Evolutionary conservation across 2,888 invertebrate species (phyloP).

Genomic region (Maniola hyperantus): DNA sequence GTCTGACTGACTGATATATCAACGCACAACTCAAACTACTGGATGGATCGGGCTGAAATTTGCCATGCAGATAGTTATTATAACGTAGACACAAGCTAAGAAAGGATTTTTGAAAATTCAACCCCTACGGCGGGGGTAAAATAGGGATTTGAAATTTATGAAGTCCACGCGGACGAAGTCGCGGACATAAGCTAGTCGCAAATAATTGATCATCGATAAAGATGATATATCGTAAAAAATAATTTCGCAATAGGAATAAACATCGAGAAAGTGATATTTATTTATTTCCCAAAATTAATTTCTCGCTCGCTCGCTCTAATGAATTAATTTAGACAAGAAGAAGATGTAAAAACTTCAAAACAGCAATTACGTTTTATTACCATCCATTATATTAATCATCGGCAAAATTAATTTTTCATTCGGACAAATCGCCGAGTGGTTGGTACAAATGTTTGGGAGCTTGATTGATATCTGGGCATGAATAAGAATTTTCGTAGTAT

Average conservation of each 20-base stretch:
- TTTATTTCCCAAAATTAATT: conserved; percentile 36
- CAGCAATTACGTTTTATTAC: conserved; percentile 80
- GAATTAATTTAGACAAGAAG: conserved; percentile 80
- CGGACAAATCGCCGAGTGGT: conserved; percentile 77
- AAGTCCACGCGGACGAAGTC: too few species aligned
- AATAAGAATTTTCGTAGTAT: conserved; percentile 55
- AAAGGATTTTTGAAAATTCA: too few species aligned
- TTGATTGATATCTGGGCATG: conserved; percentile 69
- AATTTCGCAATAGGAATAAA: conserved; percentile 1
- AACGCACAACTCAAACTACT: too few species aligned
- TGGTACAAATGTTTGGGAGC: conserved; percentile 70
- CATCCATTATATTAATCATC: conserved; percentile 80
- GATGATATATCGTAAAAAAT: too few species aligned
- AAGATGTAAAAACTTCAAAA: conserved; percentile 82
- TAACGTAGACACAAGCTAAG: too few species aligned
- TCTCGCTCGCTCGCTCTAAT: conserved; percentile 47
- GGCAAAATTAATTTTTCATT: conserved; percentile 82
- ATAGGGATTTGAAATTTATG: too few species aligned
- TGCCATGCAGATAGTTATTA: too few species aligned
- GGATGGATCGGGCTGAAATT: too few species aligned
- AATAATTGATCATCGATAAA: too few species aligned
- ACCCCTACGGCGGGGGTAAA: too few species aligned
- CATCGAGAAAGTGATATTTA: conserved; percentile 19
- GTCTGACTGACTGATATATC: too few species aligned
- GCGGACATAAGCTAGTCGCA: too few species aligned